Percentiles rank a stretch among this genome's conserved stretches.
Conservation (phyloP, 2,113 vertebrate species). For the Hemiscyllium ocellatum region DNA sequence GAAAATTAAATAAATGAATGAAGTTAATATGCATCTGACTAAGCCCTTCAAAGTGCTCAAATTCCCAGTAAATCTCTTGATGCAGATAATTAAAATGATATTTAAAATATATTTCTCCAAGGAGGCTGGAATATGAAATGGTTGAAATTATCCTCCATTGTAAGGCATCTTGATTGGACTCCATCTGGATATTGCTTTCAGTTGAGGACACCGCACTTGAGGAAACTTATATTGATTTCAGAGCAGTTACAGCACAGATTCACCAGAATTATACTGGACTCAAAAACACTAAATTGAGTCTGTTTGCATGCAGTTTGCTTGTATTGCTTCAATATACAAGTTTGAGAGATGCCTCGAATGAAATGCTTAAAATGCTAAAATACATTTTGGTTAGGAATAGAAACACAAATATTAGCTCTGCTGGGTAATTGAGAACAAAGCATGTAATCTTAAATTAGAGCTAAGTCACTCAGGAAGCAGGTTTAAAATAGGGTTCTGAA, state of each 20-base stretch:
- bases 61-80: neutral
- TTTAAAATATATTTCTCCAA: neutral
- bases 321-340: too few relatives aligned
- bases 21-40: neutral
- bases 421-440: too few relatives aligned
- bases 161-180: neutral
- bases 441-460: too few relatives aligned
- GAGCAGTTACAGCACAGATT: neutral
- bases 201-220: neutral
- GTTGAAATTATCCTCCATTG: neutral
- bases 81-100: neutral
- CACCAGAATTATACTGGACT: neutral
- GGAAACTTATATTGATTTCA: neutral
- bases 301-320: neutral
- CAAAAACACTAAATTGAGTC: neutral
- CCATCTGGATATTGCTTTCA: neutral
- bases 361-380: too few relatives aligned
- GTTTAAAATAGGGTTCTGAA: too few relatives aligned
- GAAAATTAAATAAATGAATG: neutral
- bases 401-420: too few relatives aligned
- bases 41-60: neutral
- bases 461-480: too few relatives aligned
- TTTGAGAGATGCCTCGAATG: too few relatives aligned
- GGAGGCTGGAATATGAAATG: neutral
- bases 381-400: too few relatives aligned